Evolutionary conservation across 1,140 invertebrate genomes (phyloP), one percentile per base, ranked within the genome.

Genomic region (Pseudomyrmex gracilis): DNA sequence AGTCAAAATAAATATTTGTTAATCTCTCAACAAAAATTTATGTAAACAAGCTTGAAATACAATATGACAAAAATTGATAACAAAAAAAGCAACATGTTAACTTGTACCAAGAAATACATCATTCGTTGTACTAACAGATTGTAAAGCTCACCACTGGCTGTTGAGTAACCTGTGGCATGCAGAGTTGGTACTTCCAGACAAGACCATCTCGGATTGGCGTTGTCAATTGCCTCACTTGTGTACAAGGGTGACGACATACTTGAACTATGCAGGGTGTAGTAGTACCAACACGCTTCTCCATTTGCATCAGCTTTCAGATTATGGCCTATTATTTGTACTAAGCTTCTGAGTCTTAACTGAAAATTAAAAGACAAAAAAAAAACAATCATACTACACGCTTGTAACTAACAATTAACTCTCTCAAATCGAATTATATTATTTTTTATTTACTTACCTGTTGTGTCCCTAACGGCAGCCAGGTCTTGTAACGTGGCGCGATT

Each of bases 161-260:
- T 89, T 73, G 94, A 93, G 58, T 94, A 91, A 64, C 92, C 93
- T 74, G 93, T 94, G 58, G 92, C 91, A 83, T 94, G 90, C 85
- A 94, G 87, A 85, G 90, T 93, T 87, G 93, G 92, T 85, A 94
- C 91, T 91, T 94, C 93, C 20, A 94, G 83, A 88, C 90, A 96
- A 74, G 95, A 95, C 97, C 97, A 98, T 92, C 96, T 96, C 71
- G 96, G 97, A 94, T 97, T 96, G 70, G 94, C 93, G 85, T 96
- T 96, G 76, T 95, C 95, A 78, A 98, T 94, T 87, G 95, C 95
- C 92, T 98, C 98, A 93, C 98, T 98, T 2, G 97, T 98, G 91
- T 98, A 99, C 87, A 98, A 97, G 15, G 97, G 97, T 71, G 97
- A 96, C 53, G 96, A 97, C 97, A 97, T 97, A 71, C 95, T 96